phyloP scores from a whole-genome alignment of 2,888 invertebrate species.

The Temnothorax ravouxi region DNA sequence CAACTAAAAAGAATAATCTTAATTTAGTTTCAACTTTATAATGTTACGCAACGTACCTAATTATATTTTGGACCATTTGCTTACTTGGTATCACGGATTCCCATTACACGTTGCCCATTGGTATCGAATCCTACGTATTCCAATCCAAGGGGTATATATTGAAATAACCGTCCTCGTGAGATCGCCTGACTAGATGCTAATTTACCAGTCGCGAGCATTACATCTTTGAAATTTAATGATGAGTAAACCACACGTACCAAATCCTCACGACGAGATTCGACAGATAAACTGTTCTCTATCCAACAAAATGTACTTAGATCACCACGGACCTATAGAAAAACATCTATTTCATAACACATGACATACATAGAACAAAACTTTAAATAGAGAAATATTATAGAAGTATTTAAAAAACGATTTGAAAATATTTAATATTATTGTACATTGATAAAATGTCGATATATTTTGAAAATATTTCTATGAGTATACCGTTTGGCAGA shows the following conservation, averaged over 20 bases:
- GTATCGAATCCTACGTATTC: slow-evolving; percentile 89
- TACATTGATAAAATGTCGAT: too few species aligned
- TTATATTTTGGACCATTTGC: neutral
- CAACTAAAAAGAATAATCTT: neutral
- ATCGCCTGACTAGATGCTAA: slow-evolving; percentile 20
- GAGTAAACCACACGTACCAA: too few species aligned
- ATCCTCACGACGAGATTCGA: too few species aligned
- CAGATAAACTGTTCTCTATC: too few species aligned
- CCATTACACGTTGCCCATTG: slow-evolving; percentile 86
- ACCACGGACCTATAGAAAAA: slow-evolving; percentile 89
- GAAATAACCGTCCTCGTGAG: slow-evolving; percentile 88
- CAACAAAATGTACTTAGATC: slow-evolving; percentile 94
- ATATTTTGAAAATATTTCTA: too few species aligned
- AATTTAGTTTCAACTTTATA: neutral
- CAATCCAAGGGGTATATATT: slow-evolving; percentile 91
- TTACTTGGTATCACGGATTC: slow-evolving; percentile 78
- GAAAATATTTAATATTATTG: too few species aligned
- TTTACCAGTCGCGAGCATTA: neutral
- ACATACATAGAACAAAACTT: too few species aligned
- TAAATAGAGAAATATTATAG: too few species aligned
- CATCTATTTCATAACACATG: too few species aligned
- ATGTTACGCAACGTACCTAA: neutral
- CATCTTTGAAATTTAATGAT: slow-evolving; percentile 7
- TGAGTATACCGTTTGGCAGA: too few species aligned
- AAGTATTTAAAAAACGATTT: too few species aligned